Conservation (phyloP, 2,113 vertebrate genomes). For the Scortum barcoo region DNA sequence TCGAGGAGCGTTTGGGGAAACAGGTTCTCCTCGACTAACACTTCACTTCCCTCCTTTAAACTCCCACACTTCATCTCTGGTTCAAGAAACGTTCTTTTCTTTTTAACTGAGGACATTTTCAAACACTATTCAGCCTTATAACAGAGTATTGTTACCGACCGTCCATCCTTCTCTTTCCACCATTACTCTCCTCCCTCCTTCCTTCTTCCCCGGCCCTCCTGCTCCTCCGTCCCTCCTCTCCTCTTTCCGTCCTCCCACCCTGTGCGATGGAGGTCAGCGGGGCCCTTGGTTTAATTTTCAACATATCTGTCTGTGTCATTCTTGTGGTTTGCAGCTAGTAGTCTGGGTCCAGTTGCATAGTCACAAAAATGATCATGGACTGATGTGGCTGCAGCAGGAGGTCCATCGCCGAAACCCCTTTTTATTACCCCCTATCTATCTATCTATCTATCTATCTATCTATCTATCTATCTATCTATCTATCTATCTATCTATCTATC, state of each 20-base stretch:
- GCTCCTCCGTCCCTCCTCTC: constrained; percentile 1
- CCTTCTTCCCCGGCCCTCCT: not conserved
- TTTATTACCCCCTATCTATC: not conserved
- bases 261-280: constrained; percentile 66
- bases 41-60: too few species aligned
- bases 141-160: not conserved
- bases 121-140: too few species aligned
- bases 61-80: too few species aligned
- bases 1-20: too few species aligned
- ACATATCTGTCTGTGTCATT: constrained; percentile 92
- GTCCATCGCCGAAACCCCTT: constrained; percentile 49
- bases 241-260: constrained; percentile 8
- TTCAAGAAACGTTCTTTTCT: too few species aligned
- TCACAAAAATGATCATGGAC: constrained; percentile 97
- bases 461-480: not conserved
- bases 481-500: not conserved
- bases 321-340: constrained; percentile 97
- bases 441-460: not conserved
- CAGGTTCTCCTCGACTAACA: too few species aligned
- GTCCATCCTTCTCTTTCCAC: not conserved
- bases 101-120: too few species aligned
- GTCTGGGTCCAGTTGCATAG: constrained; percentile 95
- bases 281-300: constrained; percentile 65
- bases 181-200: constrained; percentile 8
- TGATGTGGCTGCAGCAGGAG: constrained; percentile 87